Base-by-base conservation (phyloP, 2,113 vertebrate genomes). In the Dromiciops gliroides region DNA sequence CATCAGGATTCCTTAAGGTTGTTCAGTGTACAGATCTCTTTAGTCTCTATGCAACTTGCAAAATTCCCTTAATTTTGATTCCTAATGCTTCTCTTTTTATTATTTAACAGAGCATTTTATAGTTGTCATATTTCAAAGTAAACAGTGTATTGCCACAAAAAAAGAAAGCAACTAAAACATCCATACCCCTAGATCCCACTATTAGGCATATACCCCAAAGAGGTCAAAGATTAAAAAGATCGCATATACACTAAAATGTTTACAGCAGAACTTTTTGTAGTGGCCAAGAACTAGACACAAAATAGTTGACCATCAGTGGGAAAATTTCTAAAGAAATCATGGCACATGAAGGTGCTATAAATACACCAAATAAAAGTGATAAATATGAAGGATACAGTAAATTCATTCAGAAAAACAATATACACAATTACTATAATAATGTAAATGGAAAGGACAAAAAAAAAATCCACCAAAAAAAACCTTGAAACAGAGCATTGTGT, bases 41-140 rank as follows among this genome's bases (percentile, higher is more conserved):
- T 94, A 96, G 97, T 97, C 98, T 97, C 98, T 98, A 96, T 99
- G 98, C 98, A 98, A 98, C 95, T 96, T 98, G 97, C 96, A 96
- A 96, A 97, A 37, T 94, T 83, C 51, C 93, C 48, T 90, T 14
- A 52, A 3, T 50, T 95, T 96, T 95, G 91, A 95, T 49, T 96
- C 96, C 51, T 90, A 3, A n/a, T 95, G 51, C 93, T 83, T 96
- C 93, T 97, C 50, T 75, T 47, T 94, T 51, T 67, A 90, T 97
- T 90, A 90, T 51, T 23, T 47, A 95, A 92, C 94, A 50, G 83
- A 75, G 83, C 44, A 94, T 75, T 51, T 94, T 31, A 89, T 28
- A 93, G 44, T 95, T 94, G 56, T 96, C 83, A 91, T 24, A 90
- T 22, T 92, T 90, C 7, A 89, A 50, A 95, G 90, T 90, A 83